These are phyloP conservation scores for Amazona guildingii DNA, from an alignment of 2,113 vertebrate species.

Conservation along the genomic window DNA sequence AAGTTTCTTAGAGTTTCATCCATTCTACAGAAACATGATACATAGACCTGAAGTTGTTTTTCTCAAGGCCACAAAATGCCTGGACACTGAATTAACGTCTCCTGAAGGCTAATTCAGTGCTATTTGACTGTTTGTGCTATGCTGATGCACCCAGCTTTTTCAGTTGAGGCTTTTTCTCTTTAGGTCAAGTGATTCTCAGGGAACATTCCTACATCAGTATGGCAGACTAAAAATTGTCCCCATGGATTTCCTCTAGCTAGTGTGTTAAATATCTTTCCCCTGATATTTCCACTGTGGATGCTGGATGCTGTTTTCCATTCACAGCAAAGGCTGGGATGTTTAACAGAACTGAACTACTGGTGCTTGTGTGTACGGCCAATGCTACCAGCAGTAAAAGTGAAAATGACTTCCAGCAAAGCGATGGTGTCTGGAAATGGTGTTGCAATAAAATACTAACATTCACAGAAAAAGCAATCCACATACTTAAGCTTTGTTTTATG, in stretches of 20 bases:
- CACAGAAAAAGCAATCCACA: neutral
- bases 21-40: neutral
- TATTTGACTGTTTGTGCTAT: neutral
- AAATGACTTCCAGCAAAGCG: neutral
- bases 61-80: neutral
- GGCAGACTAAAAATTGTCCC: neutral
- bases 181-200: neutral
- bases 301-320: neutral
- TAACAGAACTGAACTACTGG: neutral
- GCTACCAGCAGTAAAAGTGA: neutral
- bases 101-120: neutral
- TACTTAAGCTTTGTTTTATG: neutral
- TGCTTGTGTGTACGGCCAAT: neutral
- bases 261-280: neutral
- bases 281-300: neutral
- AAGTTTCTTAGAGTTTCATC: neutral
- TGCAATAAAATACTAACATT: neutral
- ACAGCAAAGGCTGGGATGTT: neutral
- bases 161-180: neutral
- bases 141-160: neutral
- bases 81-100: neutral
- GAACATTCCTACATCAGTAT: neutral
- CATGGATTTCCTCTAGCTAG: neutral
- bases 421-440: neutral
- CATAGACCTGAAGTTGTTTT: neutral